Conservation (phyloP, 1,140 invertebrate genomes). For the Hylaeus volcanicus region DNA sequence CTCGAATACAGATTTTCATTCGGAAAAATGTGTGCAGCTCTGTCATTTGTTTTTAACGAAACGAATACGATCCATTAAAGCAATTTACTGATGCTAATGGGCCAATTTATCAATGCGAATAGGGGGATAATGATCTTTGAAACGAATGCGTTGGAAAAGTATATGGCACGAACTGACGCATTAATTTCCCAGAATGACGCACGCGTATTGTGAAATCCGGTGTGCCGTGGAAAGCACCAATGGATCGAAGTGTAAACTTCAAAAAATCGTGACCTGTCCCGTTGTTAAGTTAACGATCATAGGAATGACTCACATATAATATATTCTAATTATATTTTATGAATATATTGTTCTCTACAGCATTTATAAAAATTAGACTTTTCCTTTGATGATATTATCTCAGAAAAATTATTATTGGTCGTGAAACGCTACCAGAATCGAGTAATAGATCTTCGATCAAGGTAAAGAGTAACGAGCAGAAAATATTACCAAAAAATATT, state of each 20-base stretch:
- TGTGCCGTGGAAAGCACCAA: neutral
- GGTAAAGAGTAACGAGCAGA: too few relatives aligned
- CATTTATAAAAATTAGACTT: too few relatives aligned
- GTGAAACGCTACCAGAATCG: too few relatives aligned
- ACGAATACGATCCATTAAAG: conserved; percentile 18
- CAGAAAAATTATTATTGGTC: too few relatives aligned
- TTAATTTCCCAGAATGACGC: conserved; percentile 30
- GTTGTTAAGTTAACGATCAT: neutral
- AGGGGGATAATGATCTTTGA: conserved; percentile 17
- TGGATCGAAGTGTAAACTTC: conserved; percentile 7
- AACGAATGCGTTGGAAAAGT: conserved; percentile 22
- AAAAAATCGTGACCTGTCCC: neutral
- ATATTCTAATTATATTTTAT: too few relatives aligned
- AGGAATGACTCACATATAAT: too few relatives aligned
- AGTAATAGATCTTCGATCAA: too few relatives aligned
- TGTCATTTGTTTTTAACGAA: conserved; percentile 8
- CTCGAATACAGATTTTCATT: neutral
- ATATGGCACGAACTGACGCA: conserved; percentile 22
- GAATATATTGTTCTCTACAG: too few relatives aligned
- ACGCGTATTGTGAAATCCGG: neutral
- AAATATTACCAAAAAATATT: too few relatives aligned
- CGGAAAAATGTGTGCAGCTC: neutral
- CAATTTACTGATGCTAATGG: conserved; percentile 27
- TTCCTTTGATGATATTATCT: too few relatives aligned
- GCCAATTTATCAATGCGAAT: conserved; percentile 17